Evolutionary conservation across 2,888 invertebrate genomes (phyloP).

Genomic region (Hylaea fasciaria): DNA sequence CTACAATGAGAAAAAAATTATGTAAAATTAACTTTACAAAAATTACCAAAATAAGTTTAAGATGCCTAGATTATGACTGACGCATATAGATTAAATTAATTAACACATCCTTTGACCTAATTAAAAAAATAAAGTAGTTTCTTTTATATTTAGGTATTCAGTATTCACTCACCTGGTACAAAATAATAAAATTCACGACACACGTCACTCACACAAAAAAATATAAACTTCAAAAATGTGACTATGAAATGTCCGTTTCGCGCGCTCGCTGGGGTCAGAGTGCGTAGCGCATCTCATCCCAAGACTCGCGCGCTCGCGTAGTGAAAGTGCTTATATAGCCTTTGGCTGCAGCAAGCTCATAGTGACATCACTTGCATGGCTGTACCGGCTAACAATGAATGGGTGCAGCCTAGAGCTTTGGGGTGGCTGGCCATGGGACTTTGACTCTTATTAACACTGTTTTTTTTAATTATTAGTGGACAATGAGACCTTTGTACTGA

Average conservation of each 20-base stretch:
- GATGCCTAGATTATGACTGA: too few relatives aligned
- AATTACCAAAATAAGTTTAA: too few relatives aligned
- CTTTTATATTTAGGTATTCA: neutral
- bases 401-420: slow-evolving; percentile 38
- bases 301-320: slow-evolving; percentile 72
- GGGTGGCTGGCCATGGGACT: slow-evolving; percentile 26
- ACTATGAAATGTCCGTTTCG: slow-evolving; percentile 40
- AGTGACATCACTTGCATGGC: slow-evolving; percentile 59
- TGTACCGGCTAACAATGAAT: slow-evolving; percentile 50
- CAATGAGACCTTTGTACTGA: too few relatives aligned
- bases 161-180: slow-evolving; percentile 67
- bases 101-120: slow-evolving; percentile 7
- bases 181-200: slow-evolving; percentile 65
- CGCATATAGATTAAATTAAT: too few relatives aligned
- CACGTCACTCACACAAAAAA: slow-evolving; percentile 67
- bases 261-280: slow-evolving; percentile 75
- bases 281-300: slow-evolving; percentile 69
- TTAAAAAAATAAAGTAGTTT: neutral
- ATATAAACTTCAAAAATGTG: slow-evolving; percentile 33
- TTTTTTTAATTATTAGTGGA: too few relatives aligned
- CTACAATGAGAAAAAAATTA: too few relatives aligned
- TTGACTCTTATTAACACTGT: too few relatives aligned
- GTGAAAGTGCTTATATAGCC: slow-evolving; percentile 84
- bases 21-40: too few relatives aligned
- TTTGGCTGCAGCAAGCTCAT: slow-evolving; percentile 63